phyloP scores from a whole-genome alignment of 2,113 vertebrate species.

The Odocoileus virginianus region DNA sequence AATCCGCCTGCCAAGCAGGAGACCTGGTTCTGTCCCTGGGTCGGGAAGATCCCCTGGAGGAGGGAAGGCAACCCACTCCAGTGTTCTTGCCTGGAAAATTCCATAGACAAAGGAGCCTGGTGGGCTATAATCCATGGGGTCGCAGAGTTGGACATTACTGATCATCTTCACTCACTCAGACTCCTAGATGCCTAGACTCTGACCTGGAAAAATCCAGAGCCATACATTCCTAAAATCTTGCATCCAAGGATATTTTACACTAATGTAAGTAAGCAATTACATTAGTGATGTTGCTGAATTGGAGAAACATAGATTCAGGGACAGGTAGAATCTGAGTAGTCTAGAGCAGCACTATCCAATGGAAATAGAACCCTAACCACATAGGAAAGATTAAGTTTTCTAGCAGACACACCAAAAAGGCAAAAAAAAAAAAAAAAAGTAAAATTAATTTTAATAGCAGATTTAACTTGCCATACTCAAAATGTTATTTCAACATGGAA shows the following conservation, averaged over 20 bases:
- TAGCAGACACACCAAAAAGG: background rate
- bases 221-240: background rate
- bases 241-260: background rate
- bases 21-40: background rate
- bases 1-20: background rate
- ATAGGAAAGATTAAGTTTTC: background rate
- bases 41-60: background rate
- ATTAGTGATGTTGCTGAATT: background rate
- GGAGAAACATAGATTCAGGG: background rate
- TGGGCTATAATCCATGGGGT: background rate
- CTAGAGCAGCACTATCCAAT: fast-evolving
- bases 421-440: background rate
- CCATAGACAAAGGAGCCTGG: background rate
- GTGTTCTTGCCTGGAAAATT: background rate
- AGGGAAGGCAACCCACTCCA: background rate
- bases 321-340: background rate
- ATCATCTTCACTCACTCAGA: background rate
- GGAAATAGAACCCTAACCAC: fast-evolving
- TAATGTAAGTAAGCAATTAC: background rate
- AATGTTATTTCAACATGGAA: background rate
- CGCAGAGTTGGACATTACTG: background rate
- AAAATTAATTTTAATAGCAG: background rate
- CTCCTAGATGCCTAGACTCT: background rate
- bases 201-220: background rate
- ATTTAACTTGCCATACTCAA: background rate